Base-by-base conservation (phyloP, 2,888 invertebrate species). In the Entomobrya proxima region DNA sequence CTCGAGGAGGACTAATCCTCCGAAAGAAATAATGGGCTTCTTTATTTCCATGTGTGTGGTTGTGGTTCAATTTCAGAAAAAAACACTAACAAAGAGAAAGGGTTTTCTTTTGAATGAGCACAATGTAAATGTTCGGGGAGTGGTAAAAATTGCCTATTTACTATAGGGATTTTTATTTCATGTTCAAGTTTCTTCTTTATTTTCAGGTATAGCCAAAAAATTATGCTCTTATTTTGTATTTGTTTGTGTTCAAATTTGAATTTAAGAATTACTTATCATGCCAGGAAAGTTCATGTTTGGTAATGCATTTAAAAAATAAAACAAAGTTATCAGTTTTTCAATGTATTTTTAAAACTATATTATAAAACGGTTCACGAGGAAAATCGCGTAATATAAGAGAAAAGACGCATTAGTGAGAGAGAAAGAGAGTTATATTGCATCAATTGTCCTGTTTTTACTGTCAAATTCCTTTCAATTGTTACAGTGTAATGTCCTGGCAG, bases 1-100 rank as follows among this genome's bases (percentile, higher is more conserved):
- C 87, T 87, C 85, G 74, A 89, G 88, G 86, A 87, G 88, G 86
- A 87, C 88, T 86, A 89, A 89, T 87, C 86, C 88, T 86, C 84
- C 86, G 72, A 87, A 86, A 81, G 88, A 88, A 87, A 87, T 87
- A 86, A 88, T 88, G 87, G 87, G 78, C 67, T 88, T 83, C 83
- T 58, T 85, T 85, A 86, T 40, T 83, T 87, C 50, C 77, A 55
- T 55, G 27, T 27, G 55, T 55, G 9, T 55, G 55, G 27, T 9
- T 55, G 9, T 55, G 55, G 27, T 9, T 55, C 27, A 55, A 55
- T 27, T 55, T 55, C 6, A 27, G 27, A 55, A 50, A 50, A n/a
- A 50, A 50, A 47, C 47, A 47, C 9, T 47, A 47, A 11, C n/a
- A 52, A 52, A 52, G 52, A 27, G 27, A 55, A 52, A 18, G 11